Conservation (phyloP, 1,140 invertebrate species). For the Drosophila dunni region DNA sequence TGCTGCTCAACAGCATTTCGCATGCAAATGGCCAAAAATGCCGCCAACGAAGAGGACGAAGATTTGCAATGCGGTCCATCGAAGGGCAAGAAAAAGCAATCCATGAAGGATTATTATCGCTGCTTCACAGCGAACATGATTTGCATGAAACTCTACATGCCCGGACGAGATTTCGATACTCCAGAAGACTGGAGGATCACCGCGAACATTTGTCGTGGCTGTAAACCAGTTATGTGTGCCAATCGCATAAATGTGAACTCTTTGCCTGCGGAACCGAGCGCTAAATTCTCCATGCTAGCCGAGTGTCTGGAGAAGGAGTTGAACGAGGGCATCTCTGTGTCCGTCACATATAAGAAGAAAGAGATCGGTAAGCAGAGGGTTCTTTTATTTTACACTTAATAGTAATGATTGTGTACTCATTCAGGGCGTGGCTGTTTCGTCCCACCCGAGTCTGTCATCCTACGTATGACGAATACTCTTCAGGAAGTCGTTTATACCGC, state of each 20-base stretch:
- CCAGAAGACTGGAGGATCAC: constrained; percentile 23
- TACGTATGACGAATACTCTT: constrained; percentile 29
- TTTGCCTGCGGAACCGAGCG: constrained; percentile 31
- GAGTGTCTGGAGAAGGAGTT: constrained; percentile 58
- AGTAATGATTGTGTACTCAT: too few relatives aligned
- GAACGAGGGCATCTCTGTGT: constrained; percentile 46
- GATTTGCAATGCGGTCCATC: background rate
- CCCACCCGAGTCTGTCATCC: constrained; percentile 40
- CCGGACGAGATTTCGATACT: constrained; percentile 54
- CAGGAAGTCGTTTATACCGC: constrained; percentile 46
- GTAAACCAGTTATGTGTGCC: constrained; percentile 35
- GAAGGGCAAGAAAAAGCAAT: constrained; percentile 45
- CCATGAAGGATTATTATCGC: constrained; percentile 18
- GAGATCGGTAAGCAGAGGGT: constrained; percentile 54
- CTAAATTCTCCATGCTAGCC: constrained; percentile 38
- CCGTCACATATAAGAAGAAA: constrained; percentile 49
- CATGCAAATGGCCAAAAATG: constrained; percentile 23
- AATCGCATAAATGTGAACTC: constrained; percentile 61
- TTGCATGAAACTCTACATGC: constrained; percentile 57
- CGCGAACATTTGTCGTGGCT: constrained; percentile 42
- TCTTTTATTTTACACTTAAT: too few relatives aligned
- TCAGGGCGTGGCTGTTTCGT: constrained; percentile 60
- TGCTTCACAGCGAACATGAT: constrained; percentile 55
- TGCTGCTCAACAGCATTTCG: constrained; percentile 54
- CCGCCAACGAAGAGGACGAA: background rate